Conservation (phyloP, 2,888 invertebrate species). For the Rhyacophila evoluta region DNA sequence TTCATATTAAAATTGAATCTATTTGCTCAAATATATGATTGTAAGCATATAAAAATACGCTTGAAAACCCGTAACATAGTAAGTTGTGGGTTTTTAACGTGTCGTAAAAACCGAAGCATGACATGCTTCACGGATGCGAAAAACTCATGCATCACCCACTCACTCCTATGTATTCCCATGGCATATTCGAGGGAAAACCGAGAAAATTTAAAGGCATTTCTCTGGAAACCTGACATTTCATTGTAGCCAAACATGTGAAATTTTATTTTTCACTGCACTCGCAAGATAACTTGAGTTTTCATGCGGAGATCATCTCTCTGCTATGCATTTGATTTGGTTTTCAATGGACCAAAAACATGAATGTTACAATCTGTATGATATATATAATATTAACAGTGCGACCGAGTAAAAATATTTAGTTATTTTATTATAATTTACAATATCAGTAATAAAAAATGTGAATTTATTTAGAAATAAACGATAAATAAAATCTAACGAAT, state of each 20-base stretch:
- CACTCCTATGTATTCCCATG: not conserved
- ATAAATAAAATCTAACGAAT: too few species aligned
- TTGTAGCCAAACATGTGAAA: not conserved
- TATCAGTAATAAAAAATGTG: too few species aligned
- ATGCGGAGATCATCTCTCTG: not conserved
- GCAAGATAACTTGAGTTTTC: slow-evolving; percentile 1
- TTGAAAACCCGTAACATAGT: not conserved
- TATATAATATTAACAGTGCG: too few species aligned
- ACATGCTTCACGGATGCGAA: not conserved
- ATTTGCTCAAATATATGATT: too few species aligned
- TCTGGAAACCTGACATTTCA: not conserved
- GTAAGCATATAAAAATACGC: too few species aligned
- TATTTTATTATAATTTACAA: too few species aligned
- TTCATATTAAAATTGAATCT: too few species aligned
- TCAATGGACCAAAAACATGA: not conserved
- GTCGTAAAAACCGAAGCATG: not conserved
- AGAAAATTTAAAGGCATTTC: not conserved
- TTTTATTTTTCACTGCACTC: not conserved
- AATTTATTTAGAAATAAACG: too few species aligned
- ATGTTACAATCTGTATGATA: not conserved
- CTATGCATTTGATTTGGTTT: not conserved
- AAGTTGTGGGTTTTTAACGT: not conserved
- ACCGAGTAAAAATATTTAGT: too few species aligned
- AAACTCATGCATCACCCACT: not conserved
- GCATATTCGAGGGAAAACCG: not conserved